Base-by-base conservation (phyloP, 2,888 invertebrate species). In the Mythimna impura region DNA sequence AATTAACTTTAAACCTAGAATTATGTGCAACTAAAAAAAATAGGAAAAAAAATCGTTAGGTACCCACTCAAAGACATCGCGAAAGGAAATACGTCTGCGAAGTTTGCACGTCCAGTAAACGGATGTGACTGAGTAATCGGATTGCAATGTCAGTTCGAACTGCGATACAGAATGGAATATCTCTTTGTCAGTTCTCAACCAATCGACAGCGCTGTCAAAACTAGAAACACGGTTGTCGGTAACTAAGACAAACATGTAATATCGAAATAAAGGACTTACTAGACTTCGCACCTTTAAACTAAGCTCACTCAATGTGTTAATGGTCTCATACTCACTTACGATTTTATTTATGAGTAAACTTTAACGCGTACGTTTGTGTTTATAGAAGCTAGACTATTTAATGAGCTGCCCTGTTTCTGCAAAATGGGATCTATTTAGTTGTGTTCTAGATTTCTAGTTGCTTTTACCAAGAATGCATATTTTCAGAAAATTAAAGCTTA, bases 381-480 rank as follows among this genome's bases (percentile, higher is more conserved):
- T 76, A 85, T 80, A 52, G 77, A 70, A 81, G 80, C 83, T 75
- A 77, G 65, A 81, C 62, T 78, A 83, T 89, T 86, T 86, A 85
- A 87, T 84, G 86, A 83, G 68, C 52, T 71, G 52, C 73, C 67
- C 25, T 61, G 65, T 79, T 72, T 70, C 74, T 73, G 36, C 67
- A 61, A 68, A 72, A 77, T 68, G 55, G 22, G 17, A 36, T 73
- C 3, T 30, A 71, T 80, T 80, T 61, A 70, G 55, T 74, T 66
- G 17, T 72, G 55, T 50, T 73, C 54, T 30, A 22, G 34, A 74
- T 1, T 52, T 65, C 5, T 17, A 62, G 40, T 25, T 6, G 50
- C 3, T 66, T 71, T 57, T 71, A 60, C 36, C 36, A 73, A 71
- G 65, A 83, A 78, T 69, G 60, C 60, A 67, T 66, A 71, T 83